Evolutionary conservation across 2,888 invertebrate species (phyloP).

Genomic region (Melipona beecheii): DNA sequence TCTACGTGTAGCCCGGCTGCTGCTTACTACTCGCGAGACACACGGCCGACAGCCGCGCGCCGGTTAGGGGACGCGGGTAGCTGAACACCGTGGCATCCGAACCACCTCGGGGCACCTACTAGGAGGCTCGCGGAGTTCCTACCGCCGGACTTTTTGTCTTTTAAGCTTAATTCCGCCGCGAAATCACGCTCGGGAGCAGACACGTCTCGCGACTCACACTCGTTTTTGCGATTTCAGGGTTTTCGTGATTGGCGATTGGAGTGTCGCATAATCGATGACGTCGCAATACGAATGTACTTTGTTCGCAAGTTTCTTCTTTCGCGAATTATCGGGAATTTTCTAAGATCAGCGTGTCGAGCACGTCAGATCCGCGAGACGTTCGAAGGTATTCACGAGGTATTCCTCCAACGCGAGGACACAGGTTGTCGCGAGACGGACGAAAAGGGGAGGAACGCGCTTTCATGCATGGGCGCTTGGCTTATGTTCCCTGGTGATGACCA

Average conservation of each 20-base stretch:
- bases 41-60: conserved; percentile 34
- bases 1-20: conserved; percentile 72
- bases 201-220: not conserved
- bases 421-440: not conserved
- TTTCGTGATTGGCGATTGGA: not conserved
- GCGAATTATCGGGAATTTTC: too few relatives aligned
- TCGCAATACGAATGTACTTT: too few relatives aligned
- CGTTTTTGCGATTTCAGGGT: not conserved
- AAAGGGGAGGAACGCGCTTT: conserved; percentile 44
- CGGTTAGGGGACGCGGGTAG: conserved; percentile 20
- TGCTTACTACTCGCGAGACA: conserved; percentile 71
- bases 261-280: too few relatives aligned
- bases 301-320: too few relatives aligned
- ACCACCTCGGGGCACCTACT: conserved; percentile 40
- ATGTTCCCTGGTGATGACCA: conserved; percentile 49
- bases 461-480: conserved; percentile 24
- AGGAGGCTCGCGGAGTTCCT: conserved; percentile 47
- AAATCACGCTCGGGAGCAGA: not conserved
- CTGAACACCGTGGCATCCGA: conserved; percentile 25
- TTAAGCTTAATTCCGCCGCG: conserved; percentile 61
- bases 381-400: not conserved
- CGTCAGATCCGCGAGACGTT: not conserved
- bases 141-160: conserved; percentile 56
- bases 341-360: too few relatives aligned
- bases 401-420: too few relatives aligned